Evolutionary conservation across 2,888 invertebrate genomes (phyloP).

Genomic region (Platypus cylindrus): DNA sequence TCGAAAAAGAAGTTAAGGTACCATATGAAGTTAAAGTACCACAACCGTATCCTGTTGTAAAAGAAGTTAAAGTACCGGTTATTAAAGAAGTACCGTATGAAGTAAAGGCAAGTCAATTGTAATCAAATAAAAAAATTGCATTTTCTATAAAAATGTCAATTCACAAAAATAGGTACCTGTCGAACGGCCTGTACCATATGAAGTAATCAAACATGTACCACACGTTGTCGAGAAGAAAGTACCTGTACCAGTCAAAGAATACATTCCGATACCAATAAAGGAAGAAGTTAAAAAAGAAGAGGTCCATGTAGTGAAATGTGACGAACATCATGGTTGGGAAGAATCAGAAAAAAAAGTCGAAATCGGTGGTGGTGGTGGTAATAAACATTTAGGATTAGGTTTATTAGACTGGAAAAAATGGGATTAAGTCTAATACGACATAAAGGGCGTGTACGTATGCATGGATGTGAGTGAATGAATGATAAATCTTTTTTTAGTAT

Average conservation of each 20-base stretch:
- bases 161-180: slow-evolving; percentile 23
- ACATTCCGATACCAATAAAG: slow-evolving; percentile 11
- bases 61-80: slow-evolving; percentile 56
- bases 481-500: no score
- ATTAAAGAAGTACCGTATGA: slow-evolving; percentile 58
- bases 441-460: no score
- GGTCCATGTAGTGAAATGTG: slow-evolving; percentile 11
- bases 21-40: slow-evolving; percentile 39
- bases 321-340: slow-evolving; percentile 13
- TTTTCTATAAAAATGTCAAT: slow-evolving; percentile 1
- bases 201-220: slow-evolving; percentile 45
- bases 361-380: slow-evolving; percentile 12
- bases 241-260: slow-evolving; percentile 16
- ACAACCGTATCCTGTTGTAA: slow-evolving; percentile 49
- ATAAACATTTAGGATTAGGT: slow-evolving; percentile 11
- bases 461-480: no score
- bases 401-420: slow-evolving; percentile 11
- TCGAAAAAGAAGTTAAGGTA: slow-evolving; percentile 50
- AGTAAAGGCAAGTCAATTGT: slow-evolving; percentile 28
- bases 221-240: slow-evolving; percentile 17
- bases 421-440: no score
- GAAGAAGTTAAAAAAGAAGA: slow-evolving; percentile 12
- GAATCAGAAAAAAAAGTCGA: slow-evolving; percentile 2
- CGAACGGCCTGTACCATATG: slow-evolving; percentile 55
- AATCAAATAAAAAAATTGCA: not conserved